Base-by-base conservation (phyloP, 2,113 vertebrate genomes). In the Aegithalos caudatus region DNA sequence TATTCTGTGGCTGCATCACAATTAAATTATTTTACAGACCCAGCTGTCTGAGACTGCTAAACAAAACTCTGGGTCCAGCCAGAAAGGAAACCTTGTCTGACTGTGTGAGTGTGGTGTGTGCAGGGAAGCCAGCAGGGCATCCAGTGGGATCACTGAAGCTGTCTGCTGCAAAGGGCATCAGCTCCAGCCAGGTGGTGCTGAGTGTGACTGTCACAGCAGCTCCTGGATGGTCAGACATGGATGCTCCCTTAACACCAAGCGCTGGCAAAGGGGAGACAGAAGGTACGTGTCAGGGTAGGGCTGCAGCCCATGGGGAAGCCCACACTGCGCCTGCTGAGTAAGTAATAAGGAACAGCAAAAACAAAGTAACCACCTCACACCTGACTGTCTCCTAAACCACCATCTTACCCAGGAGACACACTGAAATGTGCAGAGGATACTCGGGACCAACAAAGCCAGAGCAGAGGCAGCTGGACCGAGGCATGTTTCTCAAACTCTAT, bases 281-380 rank as follows among this genome's bases (percentile, higher is more conserved):
- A 51, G 21, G 11, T 6, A 47, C 9, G 18, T 0, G 1, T 28
- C 3, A 0, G 25, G 24, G 15, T 35, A 58, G 22, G 4, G 60
- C 47, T 12, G 17, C 58, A 51, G 40, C 20, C 38, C 2, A 0
- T 5, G 12, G 33, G 42, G 15, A 3, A 58, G 35, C 31, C 31
- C 22, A 28, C 0, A 2, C 7, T 2, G 0, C 0, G 61, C 6
- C 6, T 5, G 2, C 17, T 35, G 17, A 48, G 12, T 23, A 47
- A 53, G 45, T 48, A 69, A 62, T 18, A 31, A 62, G 24, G 24
- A 74, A 44, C 19, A 70, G 15, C 23, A 47, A 37, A 73, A 47
- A 45, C 40, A 6, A 50, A 79, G 42, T 8, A 74, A 56, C 3
- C 3, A 10, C 21, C 13, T 42, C 53, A 44, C 17, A 31, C 9